Base-by-base conservation (phyloP, 2,888 invertebrate species). In the Cordilura impudica region DNA sequence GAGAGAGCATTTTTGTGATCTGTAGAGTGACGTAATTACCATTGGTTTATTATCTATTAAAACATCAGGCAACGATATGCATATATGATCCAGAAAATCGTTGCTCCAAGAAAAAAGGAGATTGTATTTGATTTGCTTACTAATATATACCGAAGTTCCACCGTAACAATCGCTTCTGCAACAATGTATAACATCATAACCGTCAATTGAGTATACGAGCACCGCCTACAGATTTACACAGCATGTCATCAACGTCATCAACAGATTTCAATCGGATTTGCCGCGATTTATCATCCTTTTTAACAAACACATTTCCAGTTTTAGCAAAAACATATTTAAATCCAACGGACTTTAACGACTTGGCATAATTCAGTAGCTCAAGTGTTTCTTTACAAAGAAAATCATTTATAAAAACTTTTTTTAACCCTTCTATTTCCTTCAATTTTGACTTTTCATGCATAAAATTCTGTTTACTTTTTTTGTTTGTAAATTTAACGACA, bases 401-500 rank as follows among this genome's bases (percentile, higher is more conserved):
- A 31, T 63, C 49, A 19, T 63, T 63, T 2, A 63, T 26, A 31
- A 47, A 63, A 31, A 63, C 61, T 6, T 23, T 8, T 16, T 60
- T 43, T 4, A 43, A 60, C 1, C 23, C 14, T 1, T 60, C 10
- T 14, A 10, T 16, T 43, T 60, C 43, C 8, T 26, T 60, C 16
- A 43, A 43, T 26, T 60, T 60, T 3, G 23, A 14, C 16, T 60
- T 60, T 39, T 12, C 23, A 2, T 8, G 14, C 43, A 60, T 60
- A 43, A 54, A 18, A 10, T 14, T 18, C 18, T 18, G 6, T 35
- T 51, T 23, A 26, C 39, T 53, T 35, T 53, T 18, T 3, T 35
- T 65, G 29, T 19, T 65, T 7, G 35, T n/a, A 66, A 66, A 66
- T 53, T 66, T 66, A 26, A 53, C 43, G 21, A 66, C 43, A 26